phyloP scores from a whole-genome alignment of 2,888 invertebrate genomes.

The Galerucella pusilla region DNA sequence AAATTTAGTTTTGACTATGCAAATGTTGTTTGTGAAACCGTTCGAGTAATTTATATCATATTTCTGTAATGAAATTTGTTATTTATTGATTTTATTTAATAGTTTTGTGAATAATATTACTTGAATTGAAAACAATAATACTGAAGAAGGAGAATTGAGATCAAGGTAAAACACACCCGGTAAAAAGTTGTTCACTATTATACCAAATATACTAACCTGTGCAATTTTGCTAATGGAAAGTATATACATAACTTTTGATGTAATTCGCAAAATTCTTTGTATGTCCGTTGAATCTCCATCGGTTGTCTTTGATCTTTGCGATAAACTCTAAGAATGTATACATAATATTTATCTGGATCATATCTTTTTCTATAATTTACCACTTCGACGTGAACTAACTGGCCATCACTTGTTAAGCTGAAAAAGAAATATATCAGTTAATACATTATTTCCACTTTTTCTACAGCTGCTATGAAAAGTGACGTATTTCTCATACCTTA shows the following conservation, averaged over 20 bases:
- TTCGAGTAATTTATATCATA: no score
- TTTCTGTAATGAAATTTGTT: no score
- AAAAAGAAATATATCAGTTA: slow-evolving; percentile 38
- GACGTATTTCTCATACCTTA: no score
- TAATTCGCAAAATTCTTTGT: slow-evolving; percentile 96
- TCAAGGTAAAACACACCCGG: no score
- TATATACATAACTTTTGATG: slow-evolving; percentile 93
- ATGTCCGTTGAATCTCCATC: slow-evolving; percentile 90
- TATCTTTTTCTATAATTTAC: slow-evolving; percentile 94
- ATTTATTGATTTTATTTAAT: no score
- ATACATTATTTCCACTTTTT: no score
- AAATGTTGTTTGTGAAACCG: no score
- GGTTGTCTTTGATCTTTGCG: slow-evolving; percentile 88
- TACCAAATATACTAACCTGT: slow-evolving; percentile 73
- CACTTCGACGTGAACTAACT: slow-evolving; percentile 85
- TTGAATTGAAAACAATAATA: no score
- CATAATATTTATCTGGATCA: slow-evolving; percentile 97
- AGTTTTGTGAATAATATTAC: no score
- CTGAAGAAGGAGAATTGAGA: no score
- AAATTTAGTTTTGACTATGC: no score
- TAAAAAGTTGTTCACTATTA: not conserved
- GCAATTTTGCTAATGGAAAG: slow-evolving; percentile 91
- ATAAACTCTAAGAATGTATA: slow-evolving; percentile 86
- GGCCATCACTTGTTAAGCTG: slow-evolving; percentile 91
- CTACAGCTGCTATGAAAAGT: no score